Percentiles rank a stretch among this genome's conserved stretches.
phyloP scores from a whole-genome alignment of 2,113 vertebrate species.

The Numenius arquata region DNA sequence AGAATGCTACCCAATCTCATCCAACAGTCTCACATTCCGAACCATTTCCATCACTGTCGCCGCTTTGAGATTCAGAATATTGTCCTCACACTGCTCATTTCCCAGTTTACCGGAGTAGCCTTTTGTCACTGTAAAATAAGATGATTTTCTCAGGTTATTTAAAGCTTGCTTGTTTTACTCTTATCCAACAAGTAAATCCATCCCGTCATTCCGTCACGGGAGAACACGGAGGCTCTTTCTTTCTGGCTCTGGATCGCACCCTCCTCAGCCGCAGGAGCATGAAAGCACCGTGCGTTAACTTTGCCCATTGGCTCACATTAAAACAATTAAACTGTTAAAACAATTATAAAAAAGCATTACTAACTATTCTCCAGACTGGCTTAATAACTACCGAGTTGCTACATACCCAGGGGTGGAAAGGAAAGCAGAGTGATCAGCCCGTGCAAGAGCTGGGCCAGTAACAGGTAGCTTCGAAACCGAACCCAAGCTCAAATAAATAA shows the following conservation, averaged over 20 bases:
- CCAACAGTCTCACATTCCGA: neutral
- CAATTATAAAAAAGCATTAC: neutral
- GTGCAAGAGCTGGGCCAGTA: neutral
- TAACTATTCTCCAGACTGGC: neutral
- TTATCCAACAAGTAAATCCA: neutral
- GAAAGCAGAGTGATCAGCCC: neutral
- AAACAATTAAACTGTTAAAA: neutral
- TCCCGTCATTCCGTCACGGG: fast-evolving
- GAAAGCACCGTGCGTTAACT: neutral
- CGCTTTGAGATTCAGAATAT: neutral
- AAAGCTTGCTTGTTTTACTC: neutral
- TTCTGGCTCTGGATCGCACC: neutral
- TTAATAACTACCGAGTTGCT: neutral
- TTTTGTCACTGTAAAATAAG: neutral
- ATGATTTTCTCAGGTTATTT: neutral
- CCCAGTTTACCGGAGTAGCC: fast-evolving
- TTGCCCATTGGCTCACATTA: neutral
- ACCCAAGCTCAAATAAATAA: neutral
- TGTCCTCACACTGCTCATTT: neutral
- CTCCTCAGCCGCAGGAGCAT: neutral
- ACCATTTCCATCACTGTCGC: neutral
- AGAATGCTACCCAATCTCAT: no score
- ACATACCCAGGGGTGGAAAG: neutral
- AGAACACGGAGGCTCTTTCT: neutral
- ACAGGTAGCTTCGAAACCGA: neutral